Percentiles rank a stretch among this genome's conserved stretches.
These are phyloP conservation scores for Tipula helvola DNA, from an alignment of 2,888 invertebrate genomes.

Conservation along the genomic window DNA sequence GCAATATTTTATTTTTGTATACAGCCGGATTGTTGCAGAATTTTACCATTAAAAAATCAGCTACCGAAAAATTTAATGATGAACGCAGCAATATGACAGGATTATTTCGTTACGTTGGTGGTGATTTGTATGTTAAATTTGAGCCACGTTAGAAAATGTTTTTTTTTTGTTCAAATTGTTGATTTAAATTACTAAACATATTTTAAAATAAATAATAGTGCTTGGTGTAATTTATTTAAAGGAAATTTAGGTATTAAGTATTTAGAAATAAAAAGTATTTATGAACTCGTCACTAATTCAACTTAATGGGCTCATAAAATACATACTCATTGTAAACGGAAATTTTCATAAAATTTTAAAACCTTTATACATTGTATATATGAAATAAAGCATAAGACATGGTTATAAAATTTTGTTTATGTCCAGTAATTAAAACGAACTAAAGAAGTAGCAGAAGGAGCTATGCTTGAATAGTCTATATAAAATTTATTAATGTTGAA, in stretches of 20 bases:
- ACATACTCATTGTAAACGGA: background rate
- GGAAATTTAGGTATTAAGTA: no score
- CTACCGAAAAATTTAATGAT: slow-evolving; percentile 27
- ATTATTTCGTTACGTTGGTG: background rate
- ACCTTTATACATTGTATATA: background rate
- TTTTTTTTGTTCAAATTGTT: no score
- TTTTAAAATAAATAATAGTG: no score
- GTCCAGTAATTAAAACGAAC: background rate
- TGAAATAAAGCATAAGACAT: background rate
- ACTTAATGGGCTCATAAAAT: background rate
- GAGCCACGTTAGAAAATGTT: background rate
- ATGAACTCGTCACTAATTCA: background rate
- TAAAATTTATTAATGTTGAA: background rate
- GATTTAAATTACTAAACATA: no score
- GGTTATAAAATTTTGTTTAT: background rate
- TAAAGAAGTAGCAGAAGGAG: background rate
- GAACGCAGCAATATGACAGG: background rate
- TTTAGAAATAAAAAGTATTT: background rate
- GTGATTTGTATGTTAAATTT: background rate
- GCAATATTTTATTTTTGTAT: slow-evolving; percentile 50
- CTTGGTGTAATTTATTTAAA: no score
- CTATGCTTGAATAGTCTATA: background rate
- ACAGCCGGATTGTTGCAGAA: slow-evolving; percentile 49
- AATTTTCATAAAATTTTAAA: background rate
- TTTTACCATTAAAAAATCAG: slow-evolving; percentile 43